Evolutionary conservation across 2,888 invertebrate species (phyloP).

Genomic region (Leptopterna dolabrata): DNA sequence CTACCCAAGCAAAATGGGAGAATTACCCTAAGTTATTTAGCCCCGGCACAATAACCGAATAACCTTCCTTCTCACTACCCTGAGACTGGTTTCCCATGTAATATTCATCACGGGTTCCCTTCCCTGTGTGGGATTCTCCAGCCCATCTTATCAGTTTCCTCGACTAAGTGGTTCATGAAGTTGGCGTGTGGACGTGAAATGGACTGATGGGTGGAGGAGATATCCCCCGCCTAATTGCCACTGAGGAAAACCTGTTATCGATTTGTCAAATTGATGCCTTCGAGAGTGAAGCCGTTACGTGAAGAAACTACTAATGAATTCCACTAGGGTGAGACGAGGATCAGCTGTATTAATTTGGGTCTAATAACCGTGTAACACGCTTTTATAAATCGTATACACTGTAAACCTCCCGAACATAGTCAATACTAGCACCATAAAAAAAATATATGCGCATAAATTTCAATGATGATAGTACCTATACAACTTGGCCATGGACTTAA

Average conservation of each 20-base stretch:
- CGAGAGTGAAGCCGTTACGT: neutral
- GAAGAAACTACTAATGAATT: neutral
- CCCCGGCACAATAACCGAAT: conserved; percentile 3
- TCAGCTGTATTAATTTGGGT: neutral
- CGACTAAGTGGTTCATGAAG: neutral
- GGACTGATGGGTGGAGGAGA: neutral
- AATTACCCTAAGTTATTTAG: neutral
- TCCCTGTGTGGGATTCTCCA: neutral
- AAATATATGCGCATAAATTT: neutral
- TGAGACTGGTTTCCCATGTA: neutral
- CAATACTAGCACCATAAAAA: neutral
- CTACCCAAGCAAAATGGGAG: neutral
- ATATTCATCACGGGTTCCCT: neutral
- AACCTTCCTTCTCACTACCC: neutral
- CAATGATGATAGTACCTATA: neutral
- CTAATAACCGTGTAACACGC: neutral
- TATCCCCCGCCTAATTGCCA: neutral
- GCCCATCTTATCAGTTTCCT: conserved; percentile 13
- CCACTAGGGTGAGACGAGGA: neutral
- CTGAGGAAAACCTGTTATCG: conserved; percentile 16
- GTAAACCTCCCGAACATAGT: neutral
- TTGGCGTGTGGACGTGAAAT: conserved; percentile 3
- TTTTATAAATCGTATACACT: neutral
- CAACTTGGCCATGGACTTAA: neutral
- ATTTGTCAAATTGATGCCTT: conserved; percentile 26